phyloP scores from a whole-genome alignment of 2,888 invertebrate species.

The Troides helena region DNA sequence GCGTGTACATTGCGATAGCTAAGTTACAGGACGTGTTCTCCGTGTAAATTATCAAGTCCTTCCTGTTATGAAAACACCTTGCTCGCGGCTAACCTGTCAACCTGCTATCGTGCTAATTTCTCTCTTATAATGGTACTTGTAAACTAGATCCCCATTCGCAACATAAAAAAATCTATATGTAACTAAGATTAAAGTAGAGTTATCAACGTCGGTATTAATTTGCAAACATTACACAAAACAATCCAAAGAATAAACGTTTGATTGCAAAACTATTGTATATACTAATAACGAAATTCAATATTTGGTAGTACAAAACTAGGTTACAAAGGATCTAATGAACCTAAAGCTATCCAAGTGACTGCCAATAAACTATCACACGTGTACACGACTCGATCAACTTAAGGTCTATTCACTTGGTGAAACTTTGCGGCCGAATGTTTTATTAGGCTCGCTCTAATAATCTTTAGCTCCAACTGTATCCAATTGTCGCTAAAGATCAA shows the following conservation, averaged over 20 bases:
- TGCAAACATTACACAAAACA: no score
- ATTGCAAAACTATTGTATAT: neutral
- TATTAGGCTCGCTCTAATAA: conserved; percentile 28
- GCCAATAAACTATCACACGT: conserved; percentile 39
- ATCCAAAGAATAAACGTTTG: neutral
- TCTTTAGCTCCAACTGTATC: conserved; percentile 24
- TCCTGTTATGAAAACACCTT: conserved; percentile 34
- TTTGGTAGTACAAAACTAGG: neutral
- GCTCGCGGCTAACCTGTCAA: conserved; percentile 9
- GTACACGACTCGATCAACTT: conserved; percentile 38
- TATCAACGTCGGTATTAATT: no score
- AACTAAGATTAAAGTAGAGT: no score
- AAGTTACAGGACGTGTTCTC: conserved; percentile 36
- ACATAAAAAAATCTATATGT: no score
- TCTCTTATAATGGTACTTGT: neutral
- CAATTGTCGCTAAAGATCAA: conserved; percentile 29
- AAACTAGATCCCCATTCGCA: neutral
- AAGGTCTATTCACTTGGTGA: conserved; percentile 38
- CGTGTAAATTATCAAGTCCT: conserved; percentile 40
- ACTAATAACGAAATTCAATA: neutral
- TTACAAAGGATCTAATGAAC: conserved; percentile 2
- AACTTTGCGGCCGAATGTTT: conserved; percentile 33
- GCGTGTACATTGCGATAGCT: conserved; percentile 52
- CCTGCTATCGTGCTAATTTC: conserved; percentile 1
- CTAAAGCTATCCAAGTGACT: conserved; percentile 32